Evolutionary conservation across 2,113 vertebrate species (phyloP).

Genomic region (Lophochroa leadbeateri): DNA sequence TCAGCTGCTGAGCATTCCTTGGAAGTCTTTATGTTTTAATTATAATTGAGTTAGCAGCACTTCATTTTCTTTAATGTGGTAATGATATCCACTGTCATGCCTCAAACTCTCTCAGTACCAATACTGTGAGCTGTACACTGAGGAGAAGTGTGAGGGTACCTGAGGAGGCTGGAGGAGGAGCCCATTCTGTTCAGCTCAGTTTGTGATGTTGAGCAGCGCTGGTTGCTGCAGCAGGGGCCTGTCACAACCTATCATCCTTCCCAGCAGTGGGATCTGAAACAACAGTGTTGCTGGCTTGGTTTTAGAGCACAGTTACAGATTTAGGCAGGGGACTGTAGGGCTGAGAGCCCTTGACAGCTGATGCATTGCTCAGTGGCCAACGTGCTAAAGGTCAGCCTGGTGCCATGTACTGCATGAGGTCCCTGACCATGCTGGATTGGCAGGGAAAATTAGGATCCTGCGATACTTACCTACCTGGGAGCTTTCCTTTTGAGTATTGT

Average conservation of each 20-base stretch:
- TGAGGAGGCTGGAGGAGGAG: not conserved
- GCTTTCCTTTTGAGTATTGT: not conserved
- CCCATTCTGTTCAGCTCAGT: not conserved
- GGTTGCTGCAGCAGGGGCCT: not conserved
- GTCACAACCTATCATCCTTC: not conserved
- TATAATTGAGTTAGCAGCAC: not conserved
- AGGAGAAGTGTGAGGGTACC: no score
- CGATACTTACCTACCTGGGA: not conserved
- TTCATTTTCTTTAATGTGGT: not conserved
- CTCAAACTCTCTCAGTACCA: not conserved
- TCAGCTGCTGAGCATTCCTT: not conserved
- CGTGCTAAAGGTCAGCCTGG: not conserved
- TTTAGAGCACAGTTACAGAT: no score
- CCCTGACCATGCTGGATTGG: not conserved
- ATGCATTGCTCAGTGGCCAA: accelerated
- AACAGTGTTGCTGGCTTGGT: not conserved
- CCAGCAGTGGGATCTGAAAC: no score
- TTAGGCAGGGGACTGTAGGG: not conserved
- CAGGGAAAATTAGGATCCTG: not conserved
- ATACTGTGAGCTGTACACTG: not conserved
- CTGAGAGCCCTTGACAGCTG: no score
- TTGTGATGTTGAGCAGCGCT: not conserved
- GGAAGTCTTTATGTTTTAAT: not conserved
- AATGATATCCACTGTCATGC: not conserved
- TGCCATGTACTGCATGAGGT: accelerated